Base-by-base conservation (phyloP, 1,140 invertebrate genomes). In the Magallana gigas region DNA sequence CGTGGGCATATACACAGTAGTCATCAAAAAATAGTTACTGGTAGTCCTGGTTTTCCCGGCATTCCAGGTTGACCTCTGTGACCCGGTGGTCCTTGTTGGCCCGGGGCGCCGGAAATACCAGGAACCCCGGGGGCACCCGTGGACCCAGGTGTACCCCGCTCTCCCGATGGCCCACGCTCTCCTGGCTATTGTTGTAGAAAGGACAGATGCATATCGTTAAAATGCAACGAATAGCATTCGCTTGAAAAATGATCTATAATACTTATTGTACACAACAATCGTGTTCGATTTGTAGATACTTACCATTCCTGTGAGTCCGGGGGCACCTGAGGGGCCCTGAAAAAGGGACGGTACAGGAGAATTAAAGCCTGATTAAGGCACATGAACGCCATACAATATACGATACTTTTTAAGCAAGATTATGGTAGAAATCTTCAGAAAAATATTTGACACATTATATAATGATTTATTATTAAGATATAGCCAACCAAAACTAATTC, bases 21-120 rank as follows among this genome's bases (percentile, higher is more conserved):
- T 48, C 5, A 48, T 48, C 1, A 48, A 18, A 23, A 48, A 18
- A 56, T 16, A 9, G 91, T 90, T 89, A 94, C 93, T 76, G 93
- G 93, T 85, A 91, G 64, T 88, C 93, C 93, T 14, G 93, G 93
- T 90, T 93, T 93, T 59, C 93, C 93, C 14, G 93, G 93, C 90
- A 92, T 92, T n/a, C 93, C 93, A 56, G 92, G 87, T 83, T 92
- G 92, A 58, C 93, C 93, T 86, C 92, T 85, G 8, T 91, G 88
- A 16, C 93, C 93, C 18, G 90, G 86, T 16, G 91, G 90, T 68
- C 93, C 93, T 5, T 85, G 71, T 57, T 90, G 91, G 29, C 93
- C 93, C 8, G 91, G 87, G 1, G 90, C 90, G 18, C 93, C 93
- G 9, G 93, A 90, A 57, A 92, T 62, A 56, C 93, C 93, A 3